Base-by-base conservation (phyloP, 2,888 invertebrate genomes). In the Dendrolimus pini region DNA sequence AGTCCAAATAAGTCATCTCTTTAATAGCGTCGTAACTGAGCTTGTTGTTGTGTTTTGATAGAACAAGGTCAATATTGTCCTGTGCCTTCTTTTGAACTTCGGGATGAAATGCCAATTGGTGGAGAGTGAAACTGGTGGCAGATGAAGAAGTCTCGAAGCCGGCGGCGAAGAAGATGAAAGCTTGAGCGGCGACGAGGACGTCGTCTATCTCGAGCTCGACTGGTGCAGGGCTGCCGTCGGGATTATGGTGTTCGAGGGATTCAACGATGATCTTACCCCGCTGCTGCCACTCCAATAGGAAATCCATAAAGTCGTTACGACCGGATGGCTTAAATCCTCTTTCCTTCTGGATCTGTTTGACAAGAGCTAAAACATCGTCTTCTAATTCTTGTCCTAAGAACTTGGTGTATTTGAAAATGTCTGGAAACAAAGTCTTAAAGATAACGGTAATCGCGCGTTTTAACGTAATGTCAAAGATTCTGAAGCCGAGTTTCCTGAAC, bases 131-230 rank as follows among this genome's bases (percentile, higher is more conserved):
- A 54, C 83, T 83, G 7, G 86, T 83, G 1, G 87, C 82, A 0
- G 86, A 83, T 0, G 91, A 89, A 0, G 90, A 91, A 0, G 91
- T 89, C 61, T 91, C 91, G 55, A 89, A 91, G 0, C 91, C 91
- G 0, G 47, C 47, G 9, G 47, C 47, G 47, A 47, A 47, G 47
- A 47, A 47, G 47, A 47, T 47, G 12, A 47, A 85, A 1, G 74
- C 76, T 58, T 83, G 82, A 10, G 83, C 82, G 0, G 78, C 80
- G 54, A 81, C 67, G 55, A 80, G 57, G 1, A 68, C 57, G 42
- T 79, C 76, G 41, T 76, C 72, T 62, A 81, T 61, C 58, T 81
- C 82, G n/a, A 81, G 53, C 7, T 70, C 64, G 0, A 71, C 70
- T 2, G 18, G 13, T 18, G 70, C 70, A 2, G 77, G 63, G 0